A percentile compares a stretch with the other conserved stretches of the same genome.
Conservation (phyloP, 2,888 invertebrate species). For the Dasysyrphus tricinctus region DNA sequence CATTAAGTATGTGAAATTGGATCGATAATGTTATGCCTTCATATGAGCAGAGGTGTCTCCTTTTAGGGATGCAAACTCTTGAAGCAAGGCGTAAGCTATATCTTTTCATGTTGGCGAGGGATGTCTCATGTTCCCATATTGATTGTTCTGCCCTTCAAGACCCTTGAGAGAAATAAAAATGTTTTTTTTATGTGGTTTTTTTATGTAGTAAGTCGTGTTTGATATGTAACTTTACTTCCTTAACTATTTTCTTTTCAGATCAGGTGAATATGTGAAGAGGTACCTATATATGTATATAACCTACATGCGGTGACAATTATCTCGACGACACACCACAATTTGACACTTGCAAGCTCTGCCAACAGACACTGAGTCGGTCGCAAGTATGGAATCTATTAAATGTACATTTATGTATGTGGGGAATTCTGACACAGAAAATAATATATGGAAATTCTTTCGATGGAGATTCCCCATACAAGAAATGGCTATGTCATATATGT, state of each 20-base stretch:
- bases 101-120: no score
- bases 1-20: no score
- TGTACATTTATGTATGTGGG: slow-evolving; percentile 10
- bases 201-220: no score
- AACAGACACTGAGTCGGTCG: not conserved
- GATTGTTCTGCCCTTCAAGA: no score
- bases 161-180: no score
- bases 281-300: not conserved
- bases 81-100: no score
- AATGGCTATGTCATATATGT: not conserved
- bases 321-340: slow-evolving; percentile 53
- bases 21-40: no score
- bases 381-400: not conserved
- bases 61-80: no score
- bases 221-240: not conserved
- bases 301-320: slow-evolving; percentile 62
- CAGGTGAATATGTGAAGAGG: slow-evolving; percentile 42
- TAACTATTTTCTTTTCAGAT: slow-evolving; percentile 6
- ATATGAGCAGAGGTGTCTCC: no score
- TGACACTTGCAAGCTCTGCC: slow-evolving; percentile 51
- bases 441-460: slow-evolving; percentile 43
- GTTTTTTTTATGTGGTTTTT: no score
- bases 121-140: no score
- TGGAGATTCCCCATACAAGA: slow-evolving; percentile 32
- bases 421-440: slow-evolving; percentile 22